These are phyloP conservation scores for Polyergus mexicanus DNA, from an alignment of 1,140 invertebrate genomes.

Conservation along the genomic window DNA sequence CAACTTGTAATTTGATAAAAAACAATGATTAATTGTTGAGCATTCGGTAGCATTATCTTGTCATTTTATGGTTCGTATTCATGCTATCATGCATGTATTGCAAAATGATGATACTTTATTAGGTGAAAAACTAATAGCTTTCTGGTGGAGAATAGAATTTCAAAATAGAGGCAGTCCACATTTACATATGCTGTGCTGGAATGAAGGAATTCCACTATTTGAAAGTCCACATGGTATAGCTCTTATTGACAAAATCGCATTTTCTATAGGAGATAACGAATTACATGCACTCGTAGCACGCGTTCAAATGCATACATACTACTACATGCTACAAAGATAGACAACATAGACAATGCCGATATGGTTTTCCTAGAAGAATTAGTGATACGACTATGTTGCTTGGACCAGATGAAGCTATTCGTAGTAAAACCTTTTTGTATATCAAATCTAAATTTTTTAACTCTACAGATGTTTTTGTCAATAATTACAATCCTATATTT, in stretches of 20 bases:
- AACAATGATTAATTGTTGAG: too few relatives aligned
- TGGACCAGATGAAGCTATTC: background rate
- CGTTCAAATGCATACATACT: constrained; percentile 14
- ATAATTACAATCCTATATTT: background rate
- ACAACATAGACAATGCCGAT: background rate
- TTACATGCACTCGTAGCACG: background rate
- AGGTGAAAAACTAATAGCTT: background rate
- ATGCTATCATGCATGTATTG: background rate
- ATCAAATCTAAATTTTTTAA: background rate
- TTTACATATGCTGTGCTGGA: background rate
- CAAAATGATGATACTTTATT: background rate
- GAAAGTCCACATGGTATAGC: background rate
- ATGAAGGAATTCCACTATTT: background rate
- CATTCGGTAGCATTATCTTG: too few relatives aligned
- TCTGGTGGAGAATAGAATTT: background rate
- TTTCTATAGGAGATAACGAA: background rate
- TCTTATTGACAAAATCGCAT: background rate
- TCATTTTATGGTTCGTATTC: too few relatives aligned
- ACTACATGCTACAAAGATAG: background rate
- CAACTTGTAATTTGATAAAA: too few relatives aligned
- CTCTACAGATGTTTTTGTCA: background rate
- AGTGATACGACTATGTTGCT: background rate
- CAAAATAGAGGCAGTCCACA: constrained; percentile 1
- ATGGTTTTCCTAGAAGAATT: background rate
- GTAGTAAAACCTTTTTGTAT: background rate